A percentile compares a stretch with the other conserved stretches of the same genome.
Conservation (phyloP, 1,140 invertebrate genomes). For the Nylanderia fulva region DNA sequence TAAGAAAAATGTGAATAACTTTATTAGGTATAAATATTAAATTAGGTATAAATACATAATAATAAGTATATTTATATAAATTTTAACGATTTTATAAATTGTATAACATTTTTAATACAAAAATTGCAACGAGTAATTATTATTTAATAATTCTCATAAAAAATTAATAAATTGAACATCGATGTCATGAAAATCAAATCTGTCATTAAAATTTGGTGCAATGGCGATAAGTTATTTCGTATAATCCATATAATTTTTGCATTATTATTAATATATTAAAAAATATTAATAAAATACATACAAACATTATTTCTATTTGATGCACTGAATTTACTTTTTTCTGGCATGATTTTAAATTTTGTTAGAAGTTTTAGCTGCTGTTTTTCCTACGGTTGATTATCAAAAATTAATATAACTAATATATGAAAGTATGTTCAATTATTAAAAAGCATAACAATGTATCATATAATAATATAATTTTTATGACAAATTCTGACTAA, state of each 20-base stretch:
- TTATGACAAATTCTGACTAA: not conserved
- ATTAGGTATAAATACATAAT: not conserved
- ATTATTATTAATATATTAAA: conserved; percentile 29
- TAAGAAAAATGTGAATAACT: not conserved
- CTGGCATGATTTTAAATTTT: conserved; percentile 67
- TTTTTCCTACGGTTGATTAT: not conserved
- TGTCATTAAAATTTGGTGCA: not conserved
- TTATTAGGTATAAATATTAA: not conserved
- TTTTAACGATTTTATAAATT: conserved; percentile 5
- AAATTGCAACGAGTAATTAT: conserved; percentile 2
- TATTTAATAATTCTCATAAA: conserved; percentile 4
- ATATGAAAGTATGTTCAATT: not conserved
- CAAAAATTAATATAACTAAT: conserved; percentile 11
- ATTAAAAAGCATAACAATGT: no score
- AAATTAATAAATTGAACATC: not conserved
- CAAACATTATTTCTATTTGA: conserved; percentile 66
- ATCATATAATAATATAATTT: not conserved
- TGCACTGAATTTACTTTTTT: conserved; percentile 66
- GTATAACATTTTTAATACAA: not conserved
- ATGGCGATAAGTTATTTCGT: not conserved
- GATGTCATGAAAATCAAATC: not conserved
- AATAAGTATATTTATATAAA: not conserved
- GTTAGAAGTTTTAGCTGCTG: conserved; percentile 13
- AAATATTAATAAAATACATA: conserved; percentile 57
- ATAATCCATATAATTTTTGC: not conserved